phyloP scores from a whole-genome alignment of 2,113 vertebrate genomes.

The Tapirus terrestris region DNA sequence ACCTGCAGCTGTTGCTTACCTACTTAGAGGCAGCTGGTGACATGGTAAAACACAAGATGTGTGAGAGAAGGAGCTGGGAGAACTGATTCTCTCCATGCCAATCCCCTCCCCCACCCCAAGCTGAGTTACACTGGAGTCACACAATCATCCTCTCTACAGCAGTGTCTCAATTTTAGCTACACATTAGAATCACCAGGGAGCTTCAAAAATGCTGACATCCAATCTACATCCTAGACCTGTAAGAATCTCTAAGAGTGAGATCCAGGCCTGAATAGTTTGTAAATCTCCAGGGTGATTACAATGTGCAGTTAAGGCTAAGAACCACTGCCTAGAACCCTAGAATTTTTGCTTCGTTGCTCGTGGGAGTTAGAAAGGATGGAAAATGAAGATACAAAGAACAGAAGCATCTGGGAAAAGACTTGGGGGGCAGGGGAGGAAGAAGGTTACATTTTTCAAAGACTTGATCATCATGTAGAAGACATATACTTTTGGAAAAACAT shows the following conservation, averaged over 20 bases:
- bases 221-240: not conserved
- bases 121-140: not conserved
- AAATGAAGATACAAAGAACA: not conserved
- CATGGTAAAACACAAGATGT: not conserved
- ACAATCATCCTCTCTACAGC: not conserved
- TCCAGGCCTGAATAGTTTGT: not conserved
- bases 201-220: not conserved
- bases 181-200: not conserved
- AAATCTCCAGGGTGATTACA: not conserved
- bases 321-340: not conserved
- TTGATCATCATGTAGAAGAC: not conserved
- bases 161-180: not conserved
- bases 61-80: not conserved
- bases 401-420: not conserved
- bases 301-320: not conserved
- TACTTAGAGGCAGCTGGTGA: not conserved
- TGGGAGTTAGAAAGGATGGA: not conserved
- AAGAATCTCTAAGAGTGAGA: not conserved
- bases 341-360: not conserved
- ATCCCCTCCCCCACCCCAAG: not conserved
- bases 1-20: conserved; percentile 32
- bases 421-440: not conserved
- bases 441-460: not conserved
- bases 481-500: not conserved
- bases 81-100: not conserved